Evolutionary conservation across 2,113 vertebrate genomes (phyloP), one percentile per base, ranked within the genome.

Genomic region (Otocyon megalotis): DNA sequence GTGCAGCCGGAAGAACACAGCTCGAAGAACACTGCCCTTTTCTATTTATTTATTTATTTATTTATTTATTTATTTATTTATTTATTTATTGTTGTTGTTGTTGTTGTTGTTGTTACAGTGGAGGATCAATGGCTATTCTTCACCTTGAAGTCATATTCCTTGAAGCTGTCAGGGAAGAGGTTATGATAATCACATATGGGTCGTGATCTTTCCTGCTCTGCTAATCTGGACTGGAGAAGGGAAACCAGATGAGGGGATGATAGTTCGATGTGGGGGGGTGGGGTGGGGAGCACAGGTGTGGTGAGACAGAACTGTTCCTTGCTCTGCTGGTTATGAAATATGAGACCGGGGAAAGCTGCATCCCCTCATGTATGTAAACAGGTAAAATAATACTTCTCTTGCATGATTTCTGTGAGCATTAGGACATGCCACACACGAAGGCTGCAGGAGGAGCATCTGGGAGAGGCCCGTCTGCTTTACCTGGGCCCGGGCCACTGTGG

Each of bases 371-470:
- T 5, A 1, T 2, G 53, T 8, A 37, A 77, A 43, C 8, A 10
- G 67, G 35, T 10, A 56, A 65, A 32, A 19, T 0, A 54, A 17
- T 43, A 19, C 28, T 43, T 8, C 16, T 0, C 12, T 4, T 4
- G n/a, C 19, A 20, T 15, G 20, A 50, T 10, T 32, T 35, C 37
- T 16, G 2, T 32, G 43, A 74, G 35, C 48, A 26, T 6, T 26
- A 15, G n/a, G 54, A 1, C 22, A 14, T 12, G 1, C 16, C 48
- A 11, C 22, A 2, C 4, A 24, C 1, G 2, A 6, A 17, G 5
- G 16, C n/a, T 48, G 32, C 16, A 53, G 9, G 2, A 3, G 22
- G 2, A 16, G 15, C 2, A 1, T 56, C 53, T 17, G 63, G 60
- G 71, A 35, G 77, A 93, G 28, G 4, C 15, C 35, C 20, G 14